Conservation (phyloP, 2,797 vertebrate species). For the Semotilus atromaculatus region DNA sequence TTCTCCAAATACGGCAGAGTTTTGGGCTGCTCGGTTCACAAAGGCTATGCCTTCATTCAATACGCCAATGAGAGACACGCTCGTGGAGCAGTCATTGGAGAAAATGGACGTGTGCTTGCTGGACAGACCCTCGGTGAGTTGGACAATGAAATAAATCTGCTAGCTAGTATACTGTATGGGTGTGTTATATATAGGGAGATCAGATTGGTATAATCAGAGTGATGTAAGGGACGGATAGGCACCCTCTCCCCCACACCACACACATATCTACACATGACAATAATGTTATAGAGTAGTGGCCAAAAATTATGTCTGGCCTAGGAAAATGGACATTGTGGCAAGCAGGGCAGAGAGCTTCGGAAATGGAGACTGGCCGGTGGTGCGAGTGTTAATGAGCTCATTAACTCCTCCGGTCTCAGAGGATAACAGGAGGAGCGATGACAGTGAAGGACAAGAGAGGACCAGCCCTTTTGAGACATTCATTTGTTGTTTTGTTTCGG, state of each 20-base stretch:
- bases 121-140: constrained; percentile 90
- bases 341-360: too few relatives aligned
- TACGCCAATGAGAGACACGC: constrained; percentile 91
- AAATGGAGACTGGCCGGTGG: too few relatives aligned
- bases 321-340: too few relatives aligned
- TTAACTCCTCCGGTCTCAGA: too few relatives aligned
- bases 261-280: neutral
- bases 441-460: too few relatives aligned
- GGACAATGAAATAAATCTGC: neutral
- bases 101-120: constrained; percentile 89
- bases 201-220: neutral
- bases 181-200: neutral
- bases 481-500: too few relatives aligned
- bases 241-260: neutral
- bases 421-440: too few relatives aligned
- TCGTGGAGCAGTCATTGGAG: constrained; percentile 87
- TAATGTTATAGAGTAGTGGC: neutral
- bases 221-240: neutral
- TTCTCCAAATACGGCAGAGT: constrained; percentile 93
- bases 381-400: too few relatives aligned
- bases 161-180: neutral
- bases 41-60: constrained; percentile 93
- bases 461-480: too few relatives aligned
- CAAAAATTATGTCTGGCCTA: neutral
- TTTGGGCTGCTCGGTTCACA: constrained; percentile 93